Conservation (phyloP, 2,113 vertebrate genomes). For the Opisthocomus hoazin region DNA sequence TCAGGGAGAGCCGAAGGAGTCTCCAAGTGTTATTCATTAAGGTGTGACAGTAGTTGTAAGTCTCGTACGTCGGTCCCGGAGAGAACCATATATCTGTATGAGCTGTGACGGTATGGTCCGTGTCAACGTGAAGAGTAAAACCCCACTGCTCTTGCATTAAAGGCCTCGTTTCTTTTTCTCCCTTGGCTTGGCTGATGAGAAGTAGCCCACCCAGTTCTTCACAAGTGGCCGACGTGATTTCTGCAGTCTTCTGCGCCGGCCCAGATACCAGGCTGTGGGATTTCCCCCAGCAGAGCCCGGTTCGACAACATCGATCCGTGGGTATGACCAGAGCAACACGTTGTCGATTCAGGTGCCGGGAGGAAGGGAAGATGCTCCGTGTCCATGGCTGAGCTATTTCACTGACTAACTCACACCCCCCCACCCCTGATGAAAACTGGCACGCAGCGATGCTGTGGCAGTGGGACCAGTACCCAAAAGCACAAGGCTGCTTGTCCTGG, state of each 20-base stretch:
- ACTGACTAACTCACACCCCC: not conserved
- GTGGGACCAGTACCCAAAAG: not conserved
- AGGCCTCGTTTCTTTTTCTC: not conserved
- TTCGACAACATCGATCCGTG: not conserved
- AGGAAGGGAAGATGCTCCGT: not conserved
- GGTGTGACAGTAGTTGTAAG: not conserved
- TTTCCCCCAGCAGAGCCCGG: not conserved
- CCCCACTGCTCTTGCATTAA: not conserved
- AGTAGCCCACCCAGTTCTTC: not conserved
- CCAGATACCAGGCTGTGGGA: not conserved
- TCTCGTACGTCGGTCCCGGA: not conserved
- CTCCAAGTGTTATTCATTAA: not conserved
- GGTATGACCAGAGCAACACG: not conserved
- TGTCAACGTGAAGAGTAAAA: not conserved
- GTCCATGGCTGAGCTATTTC: not conserved
- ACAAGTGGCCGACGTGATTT: not conserved
- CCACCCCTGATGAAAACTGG: not conserved
- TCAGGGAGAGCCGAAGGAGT: not conserved
- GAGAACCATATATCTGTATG: not conserved
- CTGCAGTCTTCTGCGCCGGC: not conserved
- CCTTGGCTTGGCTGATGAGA: not conserved
- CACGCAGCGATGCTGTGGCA: not conserved
- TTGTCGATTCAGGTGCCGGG: not conserved
- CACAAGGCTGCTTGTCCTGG: not conserved
- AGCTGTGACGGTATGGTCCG: not conserved